These are phyloP conservation scores for Lordiphosa andalusiaca DNA, from an alignment of 2,888 invertebrate genomes.

Conservation along the genomic window DNA sequence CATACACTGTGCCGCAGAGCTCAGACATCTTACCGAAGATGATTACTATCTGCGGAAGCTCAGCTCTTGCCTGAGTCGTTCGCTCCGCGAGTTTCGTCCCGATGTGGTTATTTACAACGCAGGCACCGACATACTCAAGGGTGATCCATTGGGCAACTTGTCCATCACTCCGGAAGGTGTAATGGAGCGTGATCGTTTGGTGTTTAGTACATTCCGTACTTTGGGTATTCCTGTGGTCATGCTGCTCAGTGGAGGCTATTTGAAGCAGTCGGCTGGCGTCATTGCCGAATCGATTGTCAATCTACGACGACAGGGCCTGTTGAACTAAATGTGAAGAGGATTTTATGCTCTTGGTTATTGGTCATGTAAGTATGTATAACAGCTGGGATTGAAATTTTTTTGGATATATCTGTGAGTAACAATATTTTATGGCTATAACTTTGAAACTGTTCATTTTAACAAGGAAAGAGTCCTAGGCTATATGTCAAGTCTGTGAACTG, in stretches of 20 bases:
- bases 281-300: slow-evolving; percentile 93
- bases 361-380: too few relatives aligned
- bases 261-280: slow-evolving; percentile 87
- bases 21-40: slow-evolving; percentile 84
- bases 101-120: slow-evolving; percentile 95
- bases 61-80: slow-evolving; percentile 85
- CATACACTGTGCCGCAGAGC: slow-evolving; percentile 86
- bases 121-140: slow-evolving; percentile 91
- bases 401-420: too few relatives aligned
- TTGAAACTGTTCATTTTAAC: too few relatives aligned
- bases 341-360: too few relatives aligned
- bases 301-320: slow-evolving; percentile 84
- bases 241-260: slow-evolving; percentile 94
- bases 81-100: slow-evolving; percentile 87
- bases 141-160: slow-evolving; percentile 89
- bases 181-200: slow-evolving; percentile 90
- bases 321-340: slow-evolving; percentile 58
- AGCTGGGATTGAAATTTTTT: too few relatives aligned
- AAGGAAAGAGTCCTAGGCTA: too few relatives aligned
- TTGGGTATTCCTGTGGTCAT: slow-evolving; percentile 89
- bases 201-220: slow-evolving; percentile 86
- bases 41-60: slow-evolving; percentile 86
- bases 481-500: too few relatives aligned
- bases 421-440: too few relatives aligned
- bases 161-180: slow-evolving; percentile 89